Evolutionary conservation across 2,113 vertebrate genomes (phyloP).

Genomic region (Nycticorax nycticorax): DNA sequence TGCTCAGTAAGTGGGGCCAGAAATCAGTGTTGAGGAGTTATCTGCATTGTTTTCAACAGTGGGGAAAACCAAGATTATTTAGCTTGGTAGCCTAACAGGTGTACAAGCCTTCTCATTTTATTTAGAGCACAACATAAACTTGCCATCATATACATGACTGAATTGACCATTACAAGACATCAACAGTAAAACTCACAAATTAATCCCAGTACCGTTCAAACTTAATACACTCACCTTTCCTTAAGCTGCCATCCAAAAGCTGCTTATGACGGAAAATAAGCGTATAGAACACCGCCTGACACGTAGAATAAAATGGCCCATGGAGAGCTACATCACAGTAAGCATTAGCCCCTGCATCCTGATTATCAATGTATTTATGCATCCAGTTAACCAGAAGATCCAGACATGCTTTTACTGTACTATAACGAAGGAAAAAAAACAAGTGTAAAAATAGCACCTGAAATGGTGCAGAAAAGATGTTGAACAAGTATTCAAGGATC

Average conservation of each 20-base stretch:
- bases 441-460: not conserved
- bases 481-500: not conserved
- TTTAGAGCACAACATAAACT: not conserved
- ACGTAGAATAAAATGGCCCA: slow-evolving; percentile 88
- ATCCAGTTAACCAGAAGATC: slow-evolving; percentile 92
- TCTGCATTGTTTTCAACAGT: not conserved
- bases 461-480: not conserved
- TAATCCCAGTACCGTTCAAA: not conserved
- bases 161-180: not conserved
- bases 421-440: slow-evolving; percentile 25
- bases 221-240: slow-evolving; percentile 80
- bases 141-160: not conserved
- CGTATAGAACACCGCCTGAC: slow-evolving; percentile 92
- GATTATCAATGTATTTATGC: slow-evolving; percentile 89
- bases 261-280: slow-evolving; percentile 89
- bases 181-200: not conserved
- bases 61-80: not conserved
- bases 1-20: not conserved
- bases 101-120: not conserved
- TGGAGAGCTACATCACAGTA: slow-evolving; percentile 92
- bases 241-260: slow-evolving; percentile 87
- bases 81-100: not conserved
- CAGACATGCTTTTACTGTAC: slow-evolving; percentile 91
- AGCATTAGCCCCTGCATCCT: slow-evolving; percentile 81
- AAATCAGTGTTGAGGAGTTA: not conserved